Base-by-base conservation (phyloP, 2,113 vertebrate species). In the Rhizomys pruinosus region DNA sequence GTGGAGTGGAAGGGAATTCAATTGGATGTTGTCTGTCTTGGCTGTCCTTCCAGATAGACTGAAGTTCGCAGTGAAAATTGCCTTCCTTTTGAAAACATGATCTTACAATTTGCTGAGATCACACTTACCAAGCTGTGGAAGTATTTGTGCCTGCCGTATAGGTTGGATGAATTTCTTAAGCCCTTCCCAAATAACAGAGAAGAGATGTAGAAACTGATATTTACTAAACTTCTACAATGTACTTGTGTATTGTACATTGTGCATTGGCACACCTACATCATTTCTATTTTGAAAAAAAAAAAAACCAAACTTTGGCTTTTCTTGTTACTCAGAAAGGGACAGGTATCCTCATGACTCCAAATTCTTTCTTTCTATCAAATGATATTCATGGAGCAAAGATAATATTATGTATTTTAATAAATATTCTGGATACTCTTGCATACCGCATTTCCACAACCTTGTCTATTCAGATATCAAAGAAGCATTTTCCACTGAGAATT, bases 1-100 rank as follows among this genome's bases (percentile, higher is more conserved):
- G 98, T 98, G 98, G 44, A 98, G 98, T 98, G 98, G 44, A 89
- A 94, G 86, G 94, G 71, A 91, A 52, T 52, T 76, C 34, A 92
- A 77, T n/a, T 22, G 1, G 22, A 16, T 63, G 20, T 11, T 7
- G 7, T 64, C 55, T 25, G 8, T 68, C 66, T 77, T 86, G 61
- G 20, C 20, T 91, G 64, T 39, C 39, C 29, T 11, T 66, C 61
- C 37, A 69, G 68, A 17, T 63, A 63, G 37, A 39, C 42, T 73
- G 22, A 61, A 88, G 37, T 44, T 77, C 44, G 25, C 78, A 76
- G n/a, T 6, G 44, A 84, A 23, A 78, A 72, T 74, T 20, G 37
- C 44, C 88, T 44, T 42, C 6, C 37, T 66, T 74, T 59, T 22
- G 25, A 25, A 84, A 89, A 77, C 84, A 23, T 66, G 19, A 61